Evolutionary conservation across 1,140 invertebrate species (phyloP), one percentile per base, ranked within the genome.

Genomic region (Drosophila triauraria): DNA sequence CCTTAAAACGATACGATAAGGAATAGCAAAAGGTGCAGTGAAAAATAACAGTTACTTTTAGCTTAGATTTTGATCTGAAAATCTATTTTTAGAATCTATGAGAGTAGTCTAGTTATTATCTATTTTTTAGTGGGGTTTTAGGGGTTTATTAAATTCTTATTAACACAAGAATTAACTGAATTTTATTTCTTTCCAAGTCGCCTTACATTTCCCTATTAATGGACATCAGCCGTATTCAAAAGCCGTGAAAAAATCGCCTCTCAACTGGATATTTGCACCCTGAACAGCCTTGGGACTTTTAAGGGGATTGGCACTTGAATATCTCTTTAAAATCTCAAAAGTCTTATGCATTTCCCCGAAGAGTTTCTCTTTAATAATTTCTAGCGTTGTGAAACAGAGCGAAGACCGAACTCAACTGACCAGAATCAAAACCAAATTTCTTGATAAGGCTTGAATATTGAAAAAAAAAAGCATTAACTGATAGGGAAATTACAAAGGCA

Each of bases 151-250:
- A n/a, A n/a, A n/a, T n/a, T n/a, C n/a, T n/a, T n/a, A n/a, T n/a
- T 20, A 20, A 20, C 1, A 20, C 20, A 20, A 20, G 20, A 20
- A 20, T 20, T 20, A 20, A 20, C 1, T 20, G 20, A 20, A 1
- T 1, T 20, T 20, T 20, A 20, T 20, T 20, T 30, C 27, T 30
- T 30, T 30, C 27, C 27, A 30, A 30, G 27, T 30, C 27, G 6
- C 27, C 27, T 32, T 65, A n/a, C 17, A 30, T 32, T 25, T 48
- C 10, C 2, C 15, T 7, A 15, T 40, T 25, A 65, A 23, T 6
- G 1, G 7, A 25, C 25, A 59, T 87, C 83, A 87, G 72, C 83
- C 83, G 46, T 84, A 78, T 75, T 88, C 83, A 47, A 70, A 87
- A 23, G 51, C 65, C 9, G 48, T 64, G 56, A 54, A 58, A n/a